Conservation (phyloP, 1,140 invertebrate species). For the Dolichoris vasculosae region DNA sequence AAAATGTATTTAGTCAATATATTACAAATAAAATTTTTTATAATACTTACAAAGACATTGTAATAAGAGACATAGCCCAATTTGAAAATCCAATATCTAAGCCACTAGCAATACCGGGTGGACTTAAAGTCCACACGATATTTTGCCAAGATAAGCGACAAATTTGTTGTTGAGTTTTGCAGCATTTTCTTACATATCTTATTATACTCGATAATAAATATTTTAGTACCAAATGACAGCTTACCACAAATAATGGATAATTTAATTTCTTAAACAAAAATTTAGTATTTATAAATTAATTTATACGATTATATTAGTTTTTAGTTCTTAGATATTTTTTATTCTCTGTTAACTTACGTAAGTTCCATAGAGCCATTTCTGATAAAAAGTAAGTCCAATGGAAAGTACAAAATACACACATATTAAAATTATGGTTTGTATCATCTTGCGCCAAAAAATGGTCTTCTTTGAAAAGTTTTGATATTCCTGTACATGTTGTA, state of each 20-base stretch:
- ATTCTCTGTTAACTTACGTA: constrained; percentile 75
- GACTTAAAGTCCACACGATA: constrained; percentile 79
- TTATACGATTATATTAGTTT: constrained; percentile 2
- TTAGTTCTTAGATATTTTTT: neutral
- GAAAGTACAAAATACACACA: constrained; percentile 91
- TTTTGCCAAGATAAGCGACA: constrained; percentile 80
- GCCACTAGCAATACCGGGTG: constrained; percentile 91
- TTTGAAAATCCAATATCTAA: constrained; percentile 98
- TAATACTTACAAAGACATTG: constrained; percentile 89
- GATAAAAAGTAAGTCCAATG: constrained; percentile 97
- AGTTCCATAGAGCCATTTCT: constrained; percentile 89
- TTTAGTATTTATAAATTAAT: neutral
- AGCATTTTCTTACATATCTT: constrained; percentile 78
- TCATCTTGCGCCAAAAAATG: constrained; percentile 64
- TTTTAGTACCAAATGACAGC: constrained; percentile 89
- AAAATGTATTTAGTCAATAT: constrained; percentile 33
- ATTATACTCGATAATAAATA: constrained; percentile 83
- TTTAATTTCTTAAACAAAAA: constrained; percentile 81
- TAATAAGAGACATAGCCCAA: constrained; percentile 95
- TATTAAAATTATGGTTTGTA: constrained; percentile 77
- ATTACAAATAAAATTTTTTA: constrained; percentile 49
- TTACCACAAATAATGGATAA: constrained; percentile 88
- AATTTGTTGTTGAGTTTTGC: constrained; percentile 78
- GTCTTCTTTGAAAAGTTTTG: constrained; percentile 60
- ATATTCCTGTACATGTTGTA: constrained; percentile 65